Percentiles rank a stretch among this genome's conserved stretches.
Conservation (phyloP, 2,888 invertebrate genomes). For the Agonopterix arenella region DNA sequence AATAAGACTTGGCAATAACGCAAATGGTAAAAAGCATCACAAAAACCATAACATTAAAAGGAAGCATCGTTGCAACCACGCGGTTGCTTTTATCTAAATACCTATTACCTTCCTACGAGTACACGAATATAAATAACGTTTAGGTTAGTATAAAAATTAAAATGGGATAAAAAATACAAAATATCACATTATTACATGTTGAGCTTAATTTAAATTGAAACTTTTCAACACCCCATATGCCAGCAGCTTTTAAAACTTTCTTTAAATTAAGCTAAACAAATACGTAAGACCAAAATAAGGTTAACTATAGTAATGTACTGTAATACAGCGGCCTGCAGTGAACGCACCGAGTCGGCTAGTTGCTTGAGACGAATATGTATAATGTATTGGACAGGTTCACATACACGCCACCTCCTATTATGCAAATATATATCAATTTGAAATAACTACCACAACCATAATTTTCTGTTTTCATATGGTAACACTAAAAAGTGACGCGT, state of each 20-base stretch:
- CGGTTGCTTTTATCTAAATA: constrained; percentile 31
- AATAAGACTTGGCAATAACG: constrained; percentile 53
- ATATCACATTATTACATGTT: constrained; percentile 76
- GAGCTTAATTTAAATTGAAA: constrained; percentile 73
- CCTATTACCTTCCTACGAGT: constrained; percentile 44
- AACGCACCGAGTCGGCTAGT: constrained; percentile 27
- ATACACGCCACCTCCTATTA: constrained; percentile 50
- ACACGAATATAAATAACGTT: constrained; percentile 55
- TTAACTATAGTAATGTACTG: constrained; percentile 32
- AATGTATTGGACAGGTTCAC: constrained; percentile 29
- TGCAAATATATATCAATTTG: constrained; percentile 64
- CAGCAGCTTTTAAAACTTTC: constrained; percentile 27
- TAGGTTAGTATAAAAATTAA: constrained; percentile 51
- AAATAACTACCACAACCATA: constrained; percentile 75
- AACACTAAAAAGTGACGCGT: constrained; percentile 54
- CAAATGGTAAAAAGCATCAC: constrained; percentile 59
- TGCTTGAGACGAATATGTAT: constrained; percentile 17
- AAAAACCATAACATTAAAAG: constrained; percentile 59
- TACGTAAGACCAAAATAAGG: constrained; percentile 39
- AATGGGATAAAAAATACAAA: constrained; percentile 68
- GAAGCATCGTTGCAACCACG: constrained; percentile 58
- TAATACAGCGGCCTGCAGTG: constrained; percentile 27
- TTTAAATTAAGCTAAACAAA: constrained; percentile 76
- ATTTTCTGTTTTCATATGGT: constrained; percentile 62
- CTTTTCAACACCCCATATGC: constrained; percentile 31